These are phyloP conservation scores for Actinia tenebrosa DNA, from an alignment of 64 coral and sea anemone genomes.

Conservation along the genomic window DNA sequence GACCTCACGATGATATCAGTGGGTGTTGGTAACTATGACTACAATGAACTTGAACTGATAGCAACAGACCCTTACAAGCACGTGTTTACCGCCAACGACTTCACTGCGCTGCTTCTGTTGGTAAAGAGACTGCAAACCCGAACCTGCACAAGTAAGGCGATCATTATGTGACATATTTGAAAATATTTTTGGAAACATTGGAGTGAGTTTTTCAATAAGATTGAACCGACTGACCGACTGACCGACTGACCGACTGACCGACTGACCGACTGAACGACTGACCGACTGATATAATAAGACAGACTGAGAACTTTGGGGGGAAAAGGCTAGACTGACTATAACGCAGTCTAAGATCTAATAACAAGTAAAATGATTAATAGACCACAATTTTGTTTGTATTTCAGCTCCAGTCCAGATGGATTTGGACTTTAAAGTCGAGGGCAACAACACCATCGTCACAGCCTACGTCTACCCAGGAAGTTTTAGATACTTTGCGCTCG, in stretches of 20 bases:
- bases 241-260: too few species aligned
- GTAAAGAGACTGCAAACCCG: constrained; percentile 29
- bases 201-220: too few species aligned
- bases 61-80: constrained; percentile 34
- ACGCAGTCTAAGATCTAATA: too few species aligned
- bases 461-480: constrained; percentile 50
- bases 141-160: constrained; percentile 33
- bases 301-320: too few species aligned
- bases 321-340: too few species aligned
- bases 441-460: constrained; percentile 24
- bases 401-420: constrained; percentile 42
- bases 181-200: too few species aligned
- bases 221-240: too few species aligned
- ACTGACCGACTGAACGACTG: too few species aligned
- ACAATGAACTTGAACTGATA: constrained; percentile 29
- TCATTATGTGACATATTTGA: background rate
- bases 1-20: constrained; percentile 53
- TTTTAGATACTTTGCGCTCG: constrained; percentile 35
- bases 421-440: constrained; percentile 26
- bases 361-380: too few species aligned
- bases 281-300: too few species aligned
- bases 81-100: constrained; percentile 46
- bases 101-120: constrained; percentile 28
- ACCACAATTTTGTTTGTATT: background rate
- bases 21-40: constrained; percentile 18